Evolutionary conservation across 2,113 vertebrate species (phyloP).

Genomic region (Lucifuga dentata): DNA sequence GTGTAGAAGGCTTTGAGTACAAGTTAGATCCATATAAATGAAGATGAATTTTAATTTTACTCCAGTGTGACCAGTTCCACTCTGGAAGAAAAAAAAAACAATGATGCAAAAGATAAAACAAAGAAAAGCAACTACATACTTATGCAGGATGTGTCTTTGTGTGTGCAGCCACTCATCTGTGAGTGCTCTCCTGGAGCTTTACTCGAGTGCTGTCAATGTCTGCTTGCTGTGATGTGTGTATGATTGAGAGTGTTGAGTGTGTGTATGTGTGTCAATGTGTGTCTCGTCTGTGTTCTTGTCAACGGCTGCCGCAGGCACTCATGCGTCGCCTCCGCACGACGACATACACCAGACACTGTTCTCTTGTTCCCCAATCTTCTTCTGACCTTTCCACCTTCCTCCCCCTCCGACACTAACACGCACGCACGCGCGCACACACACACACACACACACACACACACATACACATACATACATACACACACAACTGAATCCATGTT

Average conservation of each 20-base stretch:
- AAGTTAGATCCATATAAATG: slow-evolving; percentile 23
- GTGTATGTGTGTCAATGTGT: slow-evolving; percentile 55
- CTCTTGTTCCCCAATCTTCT: slow-evolving; percentile 81
- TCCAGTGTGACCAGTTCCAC: slow-evolving; percentile 26
- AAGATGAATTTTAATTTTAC: slow-evolving; percentile 39
- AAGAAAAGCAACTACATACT: slow-evolving; percentile 72
- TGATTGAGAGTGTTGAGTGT: slow-evolving; percentile 74
- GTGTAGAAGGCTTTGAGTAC: background rate
- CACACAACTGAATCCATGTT: slow-evolving; percentile 93
- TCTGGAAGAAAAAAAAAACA: slow-evolving; percentile 31
- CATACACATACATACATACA: slow-evolving; percentile 63
- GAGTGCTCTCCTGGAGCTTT: slow-evolving; percentile 74
- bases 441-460: slow-evolving; percentile 81
- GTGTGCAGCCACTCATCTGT: slow-evolving; percentile 70
- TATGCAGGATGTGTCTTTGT: slow-evolving; percentile 36
- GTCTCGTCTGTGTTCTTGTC: slow-evolving; percentile 74
- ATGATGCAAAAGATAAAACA: slow-evolving; percentile 71
- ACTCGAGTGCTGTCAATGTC: slow-evolving; percentile 76
- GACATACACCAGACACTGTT: slow-evolving; percentile 82
- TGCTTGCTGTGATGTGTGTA: slow-evolving; percentile 76
- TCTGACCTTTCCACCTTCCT: slow-evolving; percentile 80
- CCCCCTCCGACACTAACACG: slow-evolving; percentile 67
- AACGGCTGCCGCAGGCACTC: slow-evolving; percentile 79
- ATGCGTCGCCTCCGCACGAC: slow-evolving; percentile 82
- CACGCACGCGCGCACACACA: slow-evolving; percentile 60